These are phyloP conservation scores for Spilogale gracilis DNA, from an alignment of 2,113 vertebrate species.

Conservation along the genomic window DNA sequence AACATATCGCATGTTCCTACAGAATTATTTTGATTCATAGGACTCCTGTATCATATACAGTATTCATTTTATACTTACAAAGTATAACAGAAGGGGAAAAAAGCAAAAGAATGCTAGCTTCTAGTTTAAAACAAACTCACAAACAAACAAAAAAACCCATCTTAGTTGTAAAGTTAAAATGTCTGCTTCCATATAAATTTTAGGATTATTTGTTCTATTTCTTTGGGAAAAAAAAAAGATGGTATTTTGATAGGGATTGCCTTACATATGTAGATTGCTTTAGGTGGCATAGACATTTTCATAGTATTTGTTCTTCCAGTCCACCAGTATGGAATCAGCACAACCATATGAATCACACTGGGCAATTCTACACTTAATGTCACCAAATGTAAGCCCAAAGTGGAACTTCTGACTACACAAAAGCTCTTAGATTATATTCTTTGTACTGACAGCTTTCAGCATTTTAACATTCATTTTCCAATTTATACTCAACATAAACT, in stretches of 20 bases:
- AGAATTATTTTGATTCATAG: neutral
- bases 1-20: neutral
- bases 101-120: neutral
- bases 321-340: too few relatives aligned
- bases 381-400: neutral
- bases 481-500: neutral
- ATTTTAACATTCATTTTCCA: slow-evolving; percentile 60
- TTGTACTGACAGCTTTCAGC: neutral
- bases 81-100: neutral
- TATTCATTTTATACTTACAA: neutral
- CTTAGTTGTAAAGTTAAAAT: neutral
- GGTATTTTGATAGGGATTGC: too few relatives aligned
- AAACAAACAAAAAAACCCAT: neutral
- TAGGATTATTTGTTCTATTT: too few relatives aligned
- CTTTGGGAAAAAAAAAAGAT: too few relatives aligned
- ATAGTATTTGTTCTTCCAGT: too few relatives aligned
- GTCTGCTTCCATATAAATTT: too few relatives aligned
- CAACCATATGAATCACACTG: neutral
- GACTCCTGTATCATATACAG: neutral
- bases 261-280: too few relatives aligned
- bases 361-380: neutral
- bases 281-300: too few relatives aligned
- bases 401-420: neutral
- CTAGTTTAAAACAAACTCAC: neutral
- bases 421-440: neutral